Evolutionary conservation across 2,113 vertebrate genomes (phyloP).

Genomic region (Boulengeromyrus knoepffleri): DNA sequence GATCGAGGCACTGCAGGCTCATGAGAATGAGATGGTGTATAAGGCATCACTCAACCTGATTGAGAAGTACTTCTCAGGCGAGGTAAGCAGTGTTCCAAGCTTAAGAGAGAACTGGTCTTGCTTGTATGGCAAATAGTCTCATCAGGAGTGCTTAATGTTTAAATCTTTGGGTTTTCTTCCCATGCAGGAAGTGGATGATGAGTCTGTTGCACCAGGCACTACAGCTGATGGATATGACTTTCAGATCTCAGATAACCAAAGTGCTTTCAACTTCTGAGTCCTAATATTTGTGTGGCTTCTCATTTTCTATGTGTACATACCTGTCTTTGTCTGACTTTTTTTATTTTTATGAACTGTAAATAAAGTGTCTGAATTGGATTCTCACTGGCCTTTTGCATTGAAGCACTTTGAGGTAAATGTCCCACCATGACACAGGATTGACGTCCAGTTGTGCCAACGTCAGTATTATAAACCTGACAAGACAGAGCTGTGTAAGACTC

Average conservation of each 20-base stretch:
- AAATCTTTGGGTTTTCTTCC: background rate
- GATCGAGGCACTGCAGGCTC: constrained; percentile 85
- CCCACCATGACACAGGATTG: background rate
- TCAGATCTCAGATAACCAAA: constrained; percentile 60
- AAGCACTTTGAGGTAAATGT: background rate
- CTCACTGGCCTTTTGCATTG: background rate
- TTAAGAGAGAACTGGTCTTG: background rate
- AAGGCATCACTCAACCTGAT: constrained; percentile 75
- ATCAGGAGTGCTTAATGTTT: background rate
- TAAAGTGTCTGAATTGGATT: constrained; percentile 36
- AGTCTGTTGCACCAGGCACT: constrained; percentile 65
- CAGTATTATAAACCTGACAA: background rate
- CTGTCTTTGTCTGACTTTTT: constrained; percentile 10
- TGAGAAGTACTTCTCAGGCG: constrained; percentile 82
- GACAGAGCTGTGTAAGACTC: background rate
- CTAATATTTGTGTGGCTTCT: constrained; percentile 40
- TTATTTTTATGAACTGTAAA: constrained; percentile 44
- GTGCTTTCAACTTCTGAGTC: constrained; percentile 73
- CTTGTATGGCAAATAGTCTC: background rate
- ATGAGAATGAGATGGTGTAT: constrained; percentile 89
- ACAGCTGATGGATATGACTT: constrained; percentile 65
- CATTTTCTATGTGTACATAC: constrained; percentile 53
- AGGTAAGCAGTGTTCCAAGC: constrained; percentile 59
- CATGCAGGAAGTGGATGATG: constrained; percentile 72
- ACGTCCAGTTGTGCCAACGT: background rate